phyloP scores from a whole-genome alignment of 2,888 invertebrate genomes.

The Harpagoxenus sublaevis region DNA sequence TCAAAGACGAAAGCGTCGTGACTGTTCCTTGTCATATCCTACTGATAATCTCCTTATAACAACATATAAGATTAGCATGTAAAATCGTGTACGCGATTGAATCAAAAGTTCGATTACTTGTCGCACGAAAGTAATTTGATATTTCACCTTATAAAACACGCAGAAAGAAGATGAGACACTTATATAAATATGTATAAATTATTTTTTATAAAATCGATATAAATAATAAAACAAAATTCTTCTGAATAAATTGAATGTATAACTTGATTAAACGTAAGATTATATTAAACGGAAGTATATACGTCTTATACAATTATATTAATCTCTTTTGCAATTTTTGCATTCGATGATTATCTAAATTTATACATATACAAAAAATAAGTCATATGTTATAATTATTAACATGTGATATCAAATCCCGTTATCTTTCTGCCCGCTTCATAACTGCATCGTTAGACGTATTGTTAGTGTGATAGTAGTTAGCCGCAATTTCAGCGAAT shows the following conservation, averaged over 20 bases:
- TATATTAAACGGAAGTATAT: background rate
- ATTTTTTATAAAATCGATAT: background rate
- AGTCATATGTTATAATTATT: background rate
- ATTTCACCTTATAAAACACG: constrained; percentile 58
- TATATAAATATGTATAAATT: constrained; percentile 7
- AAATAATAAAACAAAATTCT: background rate
- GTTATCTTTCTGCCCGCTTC: constrained; percentile 65
- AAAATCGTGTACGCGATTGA: constrained; percentile 59
- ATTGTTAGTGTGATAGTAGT: constrained; percentile 76
- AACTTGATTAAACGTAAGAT: constrained; percentile 5
- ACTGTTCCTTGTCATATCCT: constrained; percentile 60
- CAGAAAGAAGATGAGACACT: constrained; percentile 51
- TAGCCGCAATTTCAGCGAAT: constrained; percentile 72
- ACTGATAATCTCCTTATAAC: constrained; percentile 67
- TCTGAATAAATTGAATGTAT: background rate
- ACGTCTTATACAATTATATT: background rate
- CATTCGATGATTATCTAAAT: background rate
- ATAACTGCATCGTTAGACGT: constrained; percentile 68
- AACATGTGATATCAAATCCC: constrained; percentile 36
- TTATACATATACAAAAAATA: background rate
- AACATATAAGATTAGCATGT: constrained; percentile 59
- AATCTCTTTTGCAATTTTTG: background rate
- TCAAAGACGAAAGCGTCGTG: constrained; percentile 33
- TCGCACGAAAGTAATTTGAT: constrained; percentile 59
- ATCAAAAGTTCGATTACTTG: constrained; percentile 50